Conservation (phyloP, 2,113 vertebrate species). For the Lepus europaeus region DNA sequence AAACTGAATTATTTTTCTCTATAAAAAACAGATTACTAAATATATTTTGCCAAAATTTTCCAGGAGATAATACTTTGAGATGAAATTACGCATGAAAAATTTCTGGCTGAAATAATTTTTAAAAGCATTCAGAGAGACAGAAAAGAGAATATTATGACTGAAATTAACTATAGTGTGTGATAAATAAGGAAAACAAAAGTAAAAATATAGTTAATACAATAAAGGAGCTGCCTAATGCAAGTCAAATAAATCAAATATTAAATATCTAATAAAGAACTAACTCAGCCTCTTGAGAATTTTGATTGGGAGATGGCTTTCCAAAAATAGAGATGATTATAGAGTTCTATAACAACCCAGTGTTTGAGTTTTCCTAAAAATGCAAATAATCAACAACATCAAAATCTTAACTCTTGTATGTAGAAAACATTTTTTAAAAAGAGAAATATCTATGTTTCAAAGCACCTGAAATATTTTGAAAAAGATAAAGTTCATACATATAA, state of each 20-base stretch:
- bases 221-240: conserved; percentile 32
- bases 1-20: conserved; percentile 22
- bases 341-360: neutral
- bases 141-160: neutral
- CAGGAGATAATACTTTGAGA: neutral
- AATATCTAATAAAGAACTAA: conserved; percentile 60
- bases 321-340: conserved; percentile 1
- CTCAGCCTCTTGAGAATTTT: conserved; percentile 33
- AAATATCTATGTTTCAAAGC: conserved; percentile 36
- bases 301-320: neutral
- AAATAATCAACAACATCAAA: conserved; percentile 65
- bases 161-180: conserved; percentile 15
- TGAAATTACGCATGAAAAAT: conserved; percentile 57
- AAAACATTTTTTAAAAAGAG: conserved; percentile 39
- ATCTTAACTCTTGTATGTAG: neutral
- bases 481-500: neutral
- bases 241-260: conserved; percentile 60
- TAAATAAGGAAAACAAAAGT: conserved; percentile 47
- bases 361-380: conserved; percentile 56
- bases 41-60: neutral
- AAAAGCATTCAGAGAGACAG: neutral
- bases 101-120: neutral
- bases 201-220: neutral
- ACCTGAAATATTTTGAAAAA: conserved; percentile 19
- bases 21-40: conserved; percentile 1